Evolutionary conservation across 2,797 vertebrate species (phyloP).

Genomic region (Chaetophractus vellerosus): DNA sequence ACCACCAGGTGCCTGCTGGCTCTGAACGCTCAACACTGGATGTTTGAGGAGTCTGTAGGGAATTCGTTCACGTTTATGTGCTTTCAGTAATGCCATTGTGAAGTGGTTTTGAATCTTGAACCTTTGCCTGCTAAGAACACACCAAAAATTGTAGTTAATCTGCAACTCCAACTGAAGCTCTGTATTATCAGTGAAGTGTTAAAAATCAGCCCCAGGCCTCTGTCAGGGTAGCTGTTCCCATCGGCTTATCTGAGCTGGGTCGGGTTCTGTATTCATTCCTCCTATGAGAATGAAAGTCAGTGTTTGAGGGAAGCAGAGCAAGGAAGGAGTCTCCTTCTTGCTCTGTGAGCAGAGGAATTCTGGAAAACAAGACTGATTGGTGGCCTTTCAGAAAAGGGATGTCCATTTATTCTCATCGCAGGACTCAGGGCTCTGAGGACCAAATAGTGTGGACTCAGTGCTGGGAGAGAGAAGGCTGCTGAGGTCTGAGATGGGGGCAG

Average conservation of each 20-base stretch:
- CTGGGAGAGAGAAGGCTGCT: not conserved
- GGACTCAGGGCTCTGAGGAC: not conserved
- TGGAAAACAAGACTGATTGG: not conserved
- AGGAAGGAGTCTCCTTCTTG: not conserved
- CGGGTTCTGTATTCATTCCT: not conserved
- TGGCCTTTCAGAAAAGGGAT: not conserved
- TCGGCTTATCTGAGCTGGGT: not conserved
- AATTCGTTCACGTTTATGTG: not conserved
- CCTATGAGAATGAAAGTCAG: not conserved
- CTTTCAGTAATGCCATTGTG: not conserved
- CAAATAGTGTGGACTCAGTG: not conserved
- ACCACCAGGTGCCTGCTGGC: rapidly evolving
- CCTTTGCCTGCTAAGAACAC: not conserved
- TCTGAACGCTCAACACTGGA: not conserved
- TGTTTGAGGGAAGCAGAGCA: not conserved
- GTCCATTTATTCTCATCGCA: not conserved
- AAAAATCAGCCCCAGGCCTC: not conserved
- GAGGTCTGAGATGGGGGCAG: not conserved
- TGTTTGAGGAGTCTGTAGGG: not conserved
- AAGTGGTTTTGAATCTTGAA: not conserved
- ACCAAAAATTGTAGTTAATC: not conserved
- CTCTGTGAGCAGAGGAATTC: not conserved
- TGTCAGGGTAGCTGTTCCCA: not conserved
- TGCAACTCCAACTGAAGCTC: not conserved
- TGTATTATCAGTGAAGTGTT: not conserved